These are phyloP conservation scores for Mormoops blainvillei DNA, from an alignment of 2,113 vertebrate genomes.

Conservation along the genomic window DNA sequence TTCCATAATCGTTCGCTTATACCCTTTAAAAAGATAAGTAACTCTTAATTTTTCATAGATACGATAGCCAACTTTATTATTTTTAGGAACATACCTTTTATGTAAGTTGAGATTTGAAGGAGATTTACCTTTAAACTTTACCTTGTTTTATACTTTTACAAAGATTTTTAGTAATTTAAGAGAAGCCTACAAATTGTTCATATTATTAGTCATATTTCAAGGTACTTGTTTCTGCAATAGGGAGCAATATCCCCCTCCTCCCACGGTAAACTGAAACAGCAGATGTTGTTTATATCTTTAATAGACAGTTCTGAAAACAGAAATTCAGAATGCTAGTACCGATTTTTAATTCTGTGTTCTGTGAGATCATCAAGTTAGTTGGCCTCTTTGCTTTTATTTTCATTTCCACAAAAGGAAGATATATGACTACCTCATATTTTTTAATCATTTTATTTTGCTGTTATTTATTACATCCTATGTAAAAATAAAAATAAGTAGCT, in stretches of 20 bases:
- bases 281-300: not conserved
- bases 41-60: not conserved
- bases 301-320: not conserved
- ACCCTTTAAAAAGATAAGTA: not conserved
- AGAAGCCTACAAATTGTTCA: not conserved
- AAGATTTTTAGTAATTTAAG: not conserved
- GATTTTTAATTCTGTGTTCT: slow-evolving; percentile 14
- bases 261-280: not conserved
- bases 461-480: not conserved
- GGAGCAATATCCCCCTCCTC: not conserved
- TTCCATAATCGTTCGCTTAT: not conserved
- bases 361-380: not conserved
- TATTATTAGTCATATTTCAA: not conserved
- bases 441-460: not conserved
- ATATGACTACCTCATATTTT: slow-evolving; percentile 31
- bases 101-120: slow-evolving; percentile 22
- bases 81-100: not conserved
- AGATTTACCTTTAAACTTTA: slow-evolving; percentile 21
- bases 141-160: not conserved
- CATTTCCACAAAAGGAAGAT: not conserved
- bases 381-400: slow-evolving; percentile 7
- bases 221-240: not conserved
- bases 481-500: not conserved
- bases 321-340: not conserved
- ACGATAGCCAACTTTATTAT: not conserved